These are phyloP conservation scores for Polyommatus iphigenia DNA, from an alignment of 2,888 invertebrate species.

Conservation along the genomic window DNA sequence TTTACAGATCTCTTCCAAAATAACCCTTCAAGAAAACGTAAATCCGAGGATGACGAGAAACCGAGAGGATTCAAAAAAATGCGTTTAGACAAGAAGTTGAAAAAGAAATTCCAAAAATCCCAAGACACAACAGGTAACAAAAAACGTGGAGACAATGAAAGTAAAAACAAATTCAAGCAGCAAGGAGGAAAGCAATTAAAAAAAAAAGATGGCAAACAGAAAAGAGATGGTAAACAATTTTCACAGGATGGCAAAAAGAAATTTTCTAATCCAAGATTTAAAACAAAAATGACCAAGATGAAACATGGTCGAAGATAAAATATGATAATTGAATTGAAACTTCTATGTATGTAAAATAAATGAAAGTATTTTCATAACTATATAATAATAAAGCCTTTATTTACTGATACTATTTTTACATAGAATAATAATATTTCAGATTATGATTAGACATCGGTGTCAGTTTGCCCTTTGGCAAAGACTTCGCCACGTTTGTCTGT, in stretches of 20 bases:
- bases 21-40: constrained; percentile 60
- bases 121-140: constrained; percentile 42
- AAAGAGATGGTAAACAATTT: constrained; percentile 46
- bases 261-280: constrained; percentile 20
- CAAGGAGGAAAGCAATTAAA: constrained; percentile 30
- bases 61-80: constrained; percentile 71
- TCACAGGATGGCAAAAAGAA: constrained; percentile 39
- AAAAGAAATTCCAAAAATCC: constrained; percentile 62
- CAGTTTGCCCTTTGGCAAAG: too few relatives aligned
- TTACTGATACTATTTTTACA: too few relatives aligned
- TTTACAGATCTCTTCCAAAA: constrained; percentile 65
- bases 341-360: not conserved
- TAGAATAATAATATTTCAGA: too few relatives aligned
- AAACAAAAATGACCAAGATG: constrained; percentile 27
- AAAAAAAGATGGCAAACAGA: constrained; percentile 1
- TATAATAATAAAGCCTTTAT: too few relatives aligned
- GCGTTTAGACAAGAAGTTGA: constrained; percentile 65
- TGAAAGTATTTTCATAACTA: not conserved
- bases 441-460: too few relatives aligned
- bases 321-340: not conserved
- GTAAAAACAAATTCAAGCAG: constrained; percentile 48
- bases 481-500: too few relatives aligned
- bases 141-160: constrained; percentile 42
- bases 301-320: constrained; percentile 46
- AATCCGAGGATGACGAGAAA: constrained; percentile 58